phyloP scores from a whole-genome alignment of 2,888 invertebrate genomes.

The Cylloceria caligata region DNA sequence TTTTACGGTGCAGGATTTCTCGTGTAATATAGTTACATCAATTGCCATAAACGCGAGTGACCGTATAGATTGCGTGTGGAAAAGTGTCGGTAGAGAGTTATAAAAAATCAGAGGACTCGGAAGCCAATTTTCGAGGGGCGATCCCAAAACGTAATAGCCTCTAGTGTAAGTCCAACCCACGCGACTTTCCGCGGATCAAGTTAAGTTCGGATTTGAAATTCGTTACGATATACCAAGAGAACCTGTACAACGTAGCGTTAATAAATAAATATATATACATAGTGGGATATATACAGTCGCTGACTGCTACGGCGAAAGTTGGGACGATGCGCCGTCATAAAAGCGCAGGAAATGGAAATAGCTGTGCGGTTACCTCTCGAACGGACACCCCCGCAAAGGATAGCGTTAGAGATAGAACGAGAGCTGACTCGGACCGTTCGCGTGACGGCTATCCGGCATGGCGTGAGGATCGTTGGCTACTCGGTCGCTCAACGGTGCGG shows the following conservation, averaged over 20 bases:
- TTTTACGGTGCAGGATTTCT: neutral
- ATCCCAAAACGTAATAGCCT: constrained; percentile 22
- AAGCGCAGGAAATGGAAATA: constrained; percentile 72
- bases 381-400: constrained; percentile 67
- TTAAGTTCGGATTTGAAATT: constrained; percentile 9
- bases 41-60: neutral
- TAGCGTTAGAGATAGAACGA: constrained; percentile 43
- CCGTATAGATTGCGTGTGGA: constrained; percentile 1
- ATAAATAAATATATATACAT: neutral
- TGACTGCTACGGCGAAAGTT: constrained; percentile 20
- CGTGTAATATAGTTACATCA: neutral
- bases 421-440: constrained; percentile 70
- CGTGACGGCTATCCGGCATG: constrained; percentile 71
- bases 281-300: neutral
- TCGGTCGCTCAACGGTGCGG: constrained; percentile 58
- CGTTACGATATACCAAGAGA: neutral
- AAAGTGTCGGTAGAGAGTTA: constrained; percentile 11
- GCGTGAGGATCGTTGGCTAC: constrained; percentile 70
- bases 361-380: constrained; percentile 68
- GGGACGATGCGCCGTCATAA: constrained; percentile 68
- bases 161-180: constrained; percentile 18
- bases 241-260: neutral
- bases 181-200: constrained; percentile 22
- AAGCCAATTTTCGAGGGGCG: constrained; percentile 33
- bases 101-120: constrained; percentile 32